phyloP scores from a whole-genome alignment of 2,797 vertebrate species.

The Falco cherrug region DNA sequence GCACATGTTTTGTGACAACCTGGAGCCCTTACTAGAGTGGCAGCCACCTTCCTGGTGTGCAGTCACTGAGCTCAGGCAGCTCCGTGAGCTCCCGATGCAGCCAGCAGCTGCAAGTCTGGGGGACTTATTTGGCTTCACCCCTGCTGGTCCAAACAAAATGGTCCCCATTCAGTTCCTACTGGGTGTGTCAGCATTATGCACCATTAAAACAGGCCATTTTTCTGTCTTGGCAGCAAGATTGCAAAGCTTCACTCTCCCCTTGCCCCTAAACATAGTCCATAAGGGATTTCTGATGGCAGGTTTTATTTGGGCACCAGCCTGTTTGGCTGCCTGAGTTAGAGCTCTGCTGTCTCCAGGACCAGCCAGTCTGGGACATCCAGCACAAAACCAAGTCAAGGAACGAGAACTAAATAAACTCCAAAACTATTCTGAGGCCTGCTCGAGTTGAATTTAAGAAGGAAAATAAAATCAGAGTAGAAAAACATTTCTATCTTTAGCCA shows the following conservation, averaged over 20 bases:
- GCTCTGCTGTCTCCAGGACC: neutral
- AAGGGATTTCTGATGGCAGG: neutral
- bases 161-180: neutral
- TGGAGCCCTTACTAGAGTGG: neutral
- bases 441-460: neutral
- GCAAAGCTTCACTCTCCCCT: neutral
- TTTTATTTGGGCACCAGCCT: neutral
- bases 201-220: neutral
- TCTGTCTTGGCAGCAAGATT: neutral
- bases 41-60: neutral
- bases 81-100: neutral
- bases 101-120: neutral
- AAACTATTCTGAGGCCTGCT: conserved; percentile 26
- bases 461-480: conserved; percentile 11
- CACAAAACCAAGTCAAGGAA: neutral
- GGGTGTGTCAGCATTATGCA: neutral
- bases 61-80: neutral
- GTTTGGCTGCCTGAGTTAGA: neutral
- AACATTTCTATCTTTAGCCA: conserved; percentile 54
- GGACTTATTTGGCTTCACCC: neutral
- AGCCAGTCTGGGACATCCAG: neutral
- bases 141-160: neutral
- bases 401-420: neutral
- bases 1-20: neutral
- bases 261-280: accelerated